Conservation (phyloP, 2,888 invertebrate genomes). For the Acanthosepion pharaonis region DNA sequence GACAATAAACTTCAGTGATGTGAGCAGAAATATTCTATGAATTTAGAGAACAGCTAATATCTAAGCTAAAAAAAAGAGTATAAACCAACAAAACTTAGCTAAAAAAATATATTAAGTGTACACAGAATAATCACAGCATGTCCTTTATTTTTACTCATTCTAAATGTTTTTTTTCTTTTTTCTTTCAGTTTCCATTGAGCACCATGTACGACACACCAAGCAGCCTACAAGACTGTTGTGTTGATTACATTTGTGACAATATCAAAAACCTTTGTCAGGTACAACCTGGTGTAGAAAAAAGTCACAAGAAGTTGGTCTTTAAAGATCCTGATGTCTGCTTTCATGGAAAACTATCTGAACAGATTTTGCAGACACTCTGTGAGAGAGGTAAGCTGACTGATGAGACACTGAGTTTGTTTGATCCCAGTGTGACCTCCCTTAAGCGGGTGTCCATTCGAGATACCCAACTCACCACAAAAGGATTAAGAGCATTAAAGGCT, state of each 20-base stretch:
- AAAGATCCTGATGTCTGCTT: conserved; percentile 69
- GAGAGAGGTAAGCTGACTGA: conserved; percentile 79
- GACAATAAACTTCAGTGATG: neutral
- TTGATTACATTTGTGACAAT: conserved; percentile 81
- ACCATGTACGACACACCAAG: conserved; percentile 80
- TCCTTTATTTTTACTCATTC: neutral
- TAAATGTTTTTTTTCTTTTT: neutral
- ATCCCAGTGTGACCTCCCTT: conserved; percentile 79
- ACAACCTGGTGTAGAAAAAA: conserved; percentile 53
- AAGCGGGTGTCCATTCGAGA: conserved; percentile 79
- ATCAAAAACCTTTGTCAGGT: conserved; percentile 77
- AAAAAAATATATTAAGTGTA: neutral
- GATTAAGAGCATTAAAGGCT: conserved; percentile 79
- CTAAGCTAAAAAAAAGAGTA: neutral
- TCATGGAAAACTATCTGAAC: conserved; percentile 69
- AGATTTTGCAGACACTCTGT: conserved; percentile 77
- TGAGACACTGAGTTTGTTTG: conserved; percentile 79
- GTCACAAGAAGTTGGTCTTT: conserved; percentile 62
- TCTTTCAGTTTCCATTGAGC: conserved; percentile 46
- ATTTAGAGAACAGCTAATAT: neutral
- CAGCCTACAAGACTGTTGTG: conserved; percentile 80
- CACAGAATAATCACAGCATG: neutral
- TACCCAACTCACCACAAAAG: conserved; percentile 79
- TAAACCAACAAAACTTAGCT: neutral
- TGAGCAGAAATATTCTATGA: neutral